Evolutionary conservation across 2,113 vertebrate species (phyloP), one percentile per base, ranked within the genome.

Genomic region (Ploceus nigricollis): DNA sequence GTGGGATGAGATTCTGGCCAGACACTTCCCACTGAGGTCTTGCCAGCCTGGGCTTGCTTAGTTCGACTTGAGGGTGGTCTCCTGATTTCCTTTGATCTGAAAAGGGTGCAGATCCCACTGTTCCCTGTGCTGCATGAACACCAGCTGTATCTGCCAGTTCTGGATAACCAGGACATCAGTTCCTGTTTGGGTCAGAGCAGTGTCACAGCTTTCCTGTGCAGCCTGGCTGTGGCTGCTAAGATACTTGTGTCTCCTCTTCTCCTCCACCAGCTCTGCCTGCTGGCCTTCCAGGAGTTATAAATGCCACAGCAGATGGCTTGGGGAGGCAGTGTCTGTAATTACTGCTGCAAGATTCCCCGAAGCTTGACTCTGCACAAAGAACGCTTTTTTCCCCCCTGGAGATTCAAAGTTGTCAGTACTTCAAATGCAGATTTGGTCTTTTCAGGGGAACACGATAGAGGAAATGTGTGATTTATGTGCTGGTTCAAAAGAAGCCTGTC

Each of bases 241-340:
- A 31, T 76, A 1, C n/a, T 57, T n/a, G 18, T 40, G 75, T 58
- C 57, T 84, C 33, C 10, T 90, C n/a, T 81, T 42, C 66, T 82
- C 21, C 65, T 85, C 47, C 61, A 80, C 58, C 82, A 81, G 76
- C 68, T 45, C 82, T 83, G 75, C 85, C 40, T 90, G 73, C 88
- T 95, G 90, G 92, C 95, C 95, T 94, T 92, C 80, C 91, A 93
- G 83, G 86, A 92, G 86, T 89, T 94, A 81, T 63, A 83, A 95
- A 96, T 75, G 94, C 93, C 89, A 93, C 72, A 92, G 91, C 95
- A 96, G 96, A 94, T 95, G 95, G 96, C 86, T 93, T 93, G 68
- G 96, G 79, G 76, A 87, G 71, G 71, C 92, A 93, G 75, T 53
- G 75, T 50, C 93, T 94, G 88, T 86, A 94, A 87, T 94, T 89